Conservation (phyloP, 2,888 invertebrate species). For the Tetheella fluctuosa region DNA sequence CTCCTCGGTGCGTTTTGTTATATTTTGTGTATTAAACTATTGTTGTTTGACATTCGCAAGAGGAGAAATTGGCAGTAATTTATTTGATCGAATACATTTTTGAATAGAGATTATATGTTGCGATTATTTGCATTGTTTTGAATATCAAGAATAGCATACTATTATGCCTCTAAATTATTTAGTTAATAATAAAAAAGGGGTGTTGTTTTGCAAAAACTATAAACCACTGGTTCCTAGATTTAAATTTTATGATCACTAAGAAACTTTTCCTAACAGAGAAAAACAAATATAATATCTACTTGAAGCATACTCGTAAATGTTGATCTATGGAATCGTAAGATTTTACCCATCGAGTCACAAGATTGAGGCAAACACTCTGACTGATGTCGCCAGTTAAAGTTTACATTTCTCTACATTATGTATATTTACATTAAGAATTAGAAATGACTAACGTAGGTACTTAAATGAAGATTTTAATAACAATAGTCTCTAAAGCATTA, state of each 20-base stretch:
- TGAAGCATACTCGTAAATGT: slow-evolving; percentile 45
- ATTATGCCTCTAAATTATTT: neutral
- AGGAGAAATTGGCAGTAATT: slow-evolving; percentile 14
- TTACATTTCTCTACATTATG: slow-evolving; percentile 49
- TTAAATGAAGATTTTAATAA: slow-evolving; percentile 14
- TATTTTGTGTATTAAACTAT: slow-evolving; percentile 32
- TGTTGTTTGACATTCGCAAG: slow-evolving; percentile 9
- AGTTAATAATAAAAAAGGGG: too few relatives aligned
- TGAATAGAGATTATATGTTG: slow-evolving; percentile 31
- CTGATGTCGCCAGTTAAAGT: slow-evolving; percentile 42
- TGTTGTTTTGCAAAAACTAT: too few relatives aligned
- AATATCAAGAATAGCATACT: neutral
- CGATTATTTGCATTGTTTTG: slow-evolving; percentile 20
- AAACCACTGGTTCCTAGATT: too few relatives aligned
- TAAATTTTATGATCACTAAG: neutral
- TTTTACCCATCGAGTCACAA: slow-evolving; percentile 49
- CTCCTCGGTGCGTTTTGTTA: slow-evolving; percentile 34
- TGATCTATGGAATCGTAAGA: slow-evolving; percentile 49
- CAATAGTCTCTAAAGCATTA: neutral
- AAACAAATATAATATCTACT: slow-evolving; percentile 38
- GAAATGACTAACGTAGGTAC: slow-evolving; percentile 16
- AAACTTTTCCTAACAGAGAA: slow-evolving; percentile 20
- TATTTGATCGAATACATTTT: slow-evolving; percentile 30
- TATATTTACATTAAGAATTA: slow-evolving; percentile 11
- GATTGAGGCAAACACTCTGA: slow-evolving; percentile 60